Evolutionary conservation across 2,888 invertebrate species (phyloP).

Genomic region (Atherix ibis): DNA sequence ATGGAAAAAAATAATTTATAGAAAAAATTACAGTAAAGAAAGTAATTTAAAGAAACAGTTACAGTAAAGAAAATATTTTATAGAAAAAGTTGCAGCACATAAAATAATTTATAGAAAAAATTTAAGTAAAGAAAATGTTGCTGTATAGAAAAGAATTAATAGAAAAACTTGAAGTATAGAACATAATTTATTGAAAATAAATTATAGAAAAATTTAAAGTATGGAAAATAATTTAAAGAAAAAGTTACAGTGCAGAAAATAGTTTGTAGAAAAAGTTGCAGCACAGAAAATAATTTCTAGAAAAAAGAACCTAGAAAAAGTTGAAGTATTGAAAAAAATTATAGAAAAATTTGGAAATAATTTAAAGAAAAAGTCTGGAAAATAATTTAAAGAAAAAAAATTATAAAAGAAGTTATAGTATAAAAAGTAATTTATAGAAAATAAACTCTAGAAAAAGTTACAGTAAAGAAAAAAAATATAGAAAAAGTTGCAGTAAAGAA

Average conservation of each 20-base stretch:
- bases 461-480: no score
- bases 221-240: no score
- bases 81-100: no score
- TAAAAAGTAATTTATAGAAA: no score
- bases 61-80: no score
- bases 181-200: not conserved
- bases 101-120: not conserved
- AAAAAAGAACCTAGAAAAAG: not conserved
- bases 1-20: not conserved
- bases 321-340: not conserved
- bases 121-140: not conserved
- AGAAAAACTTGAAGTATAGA: not conserved
- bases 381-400: no score
- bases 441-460: no score
- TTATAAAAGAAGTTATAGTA: not conserved
- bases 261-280: not conserved
- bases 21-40: no score
- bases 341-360: not conserved
- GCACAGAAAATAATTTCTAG: not conserved
- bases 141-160: no score
- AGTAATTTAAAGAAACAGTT: no score
- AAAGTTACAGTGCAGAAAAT: not conserved
- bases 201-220: no score
- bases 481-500: not conserved
- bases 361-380: not conserved